Percentiles rank a stretch among this genome's conserved stretches.
These are phyloP conservation scores for Lepeophtheirus nordmannii DNA, from an alignment of 2,888 invertebrate species.

Conservation along the genomic window DNA sequence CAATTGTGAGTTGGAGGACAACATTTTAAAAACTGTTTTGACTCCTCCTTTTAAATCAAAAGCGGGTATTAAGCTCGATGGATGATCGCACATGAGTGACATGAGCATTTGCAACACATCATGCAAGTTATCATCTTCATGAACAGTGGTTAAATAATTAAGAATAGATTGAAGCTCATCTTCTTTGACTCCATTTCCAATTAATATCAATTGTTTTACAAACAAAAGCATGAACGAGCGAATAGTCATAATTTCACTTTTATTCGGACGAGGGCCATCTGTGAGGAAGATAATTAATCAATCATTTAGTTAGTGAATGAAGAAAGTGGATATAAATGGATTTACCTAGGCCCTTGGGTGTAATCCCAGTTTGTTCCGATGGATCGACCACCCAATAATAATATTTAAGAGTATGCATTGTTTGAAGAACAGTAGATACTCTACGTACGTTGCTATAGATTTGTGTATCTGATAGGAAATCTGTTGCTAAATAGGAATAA, in stretches of 20 bases:
- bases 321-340: constrained; percentile 29
- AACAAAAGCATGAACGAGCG: constrained; percentile 87
- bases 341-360: constrained; percentile 84
- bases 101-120: constrained; percentile 95
- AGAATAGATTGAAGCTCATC: constrained; percentile 96
- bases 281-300: constrained; percentile 29
- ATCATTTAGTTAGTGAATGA: neutral
- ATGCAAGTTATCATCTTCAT: constrained; percentile 96
- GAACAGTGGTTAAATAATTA: constrained; percentile 92
- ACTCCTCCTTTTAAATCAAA: constrained; percentile 95
- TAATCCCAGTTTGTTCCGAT: constrained; percentile 79
- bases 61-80: constrained; percentile 95
- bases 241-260: constrained; percentile 56
- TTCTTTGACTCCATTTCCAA: constrained; percentile 90
- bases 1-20: constrained; percentile 87
- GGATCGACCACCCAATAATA: constrained; percentile 99
- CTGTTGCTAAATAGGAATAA: constrained; percentile 95
- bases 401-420: constrained; percentile 94
- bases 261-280: constrained; percentile 82
- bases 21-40: constrained; percentile 84
- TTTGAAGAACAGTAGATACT: constrained; percentile 91
- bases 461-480: constrained; percentile 90
- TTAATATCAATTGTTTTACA: constrained; percentile 87
- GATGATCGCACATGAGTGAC: constrained; percentile 93
- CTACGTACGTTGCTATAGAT: constrained; percentile 91